Evolutionary conservation across 1,140 invertebrate species (phyloP).

Genomic region (Drosophila tristis): DNA sequence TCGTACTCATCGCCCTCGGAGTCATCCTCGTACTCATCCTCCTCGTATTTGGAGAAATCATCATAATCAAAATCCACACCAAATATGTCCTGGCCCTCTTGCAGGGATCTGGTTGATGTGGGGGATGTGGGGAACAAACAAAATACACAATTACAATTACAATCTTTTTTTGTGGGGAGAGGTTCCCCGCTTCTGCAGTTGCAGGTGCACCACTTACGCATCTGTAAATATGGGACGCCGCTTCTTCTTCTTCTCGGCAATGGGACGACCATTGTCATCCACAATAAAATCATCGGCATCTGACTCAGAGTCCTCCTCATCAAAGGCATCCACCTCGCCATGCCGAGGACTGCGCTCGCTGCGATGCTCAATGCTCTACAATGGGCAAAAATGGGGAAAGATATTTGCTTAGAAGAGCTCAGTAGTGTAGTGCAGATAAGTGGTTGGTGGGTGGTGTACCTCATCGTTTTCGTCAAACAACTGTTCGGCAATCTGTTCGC

Average conservation of each 20-base stretch:
- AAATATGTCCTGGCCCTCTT: conserved; percentile 99
- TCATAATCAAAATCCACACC: conserved; percentile 99
- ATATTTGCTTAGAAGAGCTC: neutral
- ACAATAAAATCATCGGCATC: conserved; percentile 99
- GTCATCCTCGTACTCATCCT: conserved; percentile 94
- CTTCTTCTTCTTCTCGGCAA: conserved; percentile 94
- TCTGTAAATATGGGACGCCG: conserved; percentile 95
- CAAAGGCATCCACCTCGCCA: conserved; percentile 87
- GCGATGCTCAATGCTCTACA: conserved; percentile 91
- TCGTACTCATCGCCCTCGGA: conserved; percentile 91
- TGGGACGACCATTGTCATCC: conserved; percentile 96
- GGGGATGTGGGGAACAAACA: neutral
- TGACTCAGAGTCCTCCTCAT: conserved; percentile 92
- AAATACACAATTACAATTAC: neutral
- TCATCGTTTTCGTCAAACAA: conserved; percentile 94
- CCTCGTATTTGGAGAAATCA: conserved; percentile 95
- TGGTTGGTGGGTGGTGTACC: conserved; percentile 84
- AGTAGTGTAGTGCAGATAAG: too few relatives aligned
- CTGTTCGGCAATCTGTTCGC: conserved; percentile 95
- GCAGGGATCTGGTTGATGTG: conserved; percentile 88
- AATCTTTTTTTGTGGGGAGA: neutral
- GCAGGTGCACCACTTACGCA: conserved; percentile 87
- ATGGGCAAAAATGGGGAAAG: neutral
- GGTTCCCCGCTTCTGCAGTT: neutral
- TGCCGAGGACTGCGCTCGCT: conserved; percentile 88